Evolutionary conservation across 2,797 vertebrate species (phyloP), one percentile per base, ranked within the genome.

Genomic region (Coluber constrictor): DNA sequence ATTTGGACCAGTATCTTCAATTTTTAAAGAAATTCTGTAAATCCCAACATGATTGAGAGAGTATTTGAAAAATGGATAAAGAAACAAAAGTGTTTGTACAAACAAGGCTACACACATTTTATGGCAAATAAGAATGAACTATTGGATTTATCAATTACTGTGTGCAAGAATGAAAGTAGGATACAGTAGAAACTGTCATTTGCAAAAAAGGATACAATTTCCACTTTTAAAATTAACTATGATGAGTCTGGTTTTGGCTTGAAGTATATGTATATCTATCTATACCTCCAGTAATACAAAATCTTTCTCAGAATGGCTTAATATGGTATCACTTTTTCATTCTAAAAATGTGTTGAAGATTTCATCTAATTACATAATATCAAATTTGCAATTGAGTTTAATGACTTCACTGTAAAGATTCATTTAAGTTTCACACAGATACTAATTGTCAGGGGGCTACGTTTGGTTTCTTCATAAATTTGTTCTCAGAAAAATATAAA

Each of bases 1-100:
- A 16, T 74, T 74, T 70, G 66, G 66, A 16, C 66, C 16, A 32
- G 5, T 32, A 32, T 70, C 66, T 66, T 70, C 16, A 74, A 32
- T 74, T 37, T 20, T 5, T 74, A 20, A 74, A 74, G 70, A 27
- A 56, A 87, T 93, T 87, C 60, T 54, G 56, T 94, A 90, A 95
- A 91, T 91, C 89, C 86, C 23, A 94, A 23, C 59, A 47, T 89
- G 74, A 59, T 54, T 43, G n/a, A 83, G 57, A 74, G n/a, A 88
- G 12, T 60, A 59, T 60, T 60, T 88, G 56, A 57, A 59, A 59
- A 37, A 88, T 59, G 32, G 37, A 59, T 13, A 37, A 88, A 88
- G 56, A 88, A 88, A 7, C 23, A 37, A 74, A 88, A 59, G 32
- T 43, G 56, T 59, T 32, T 32, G 61, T 32, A 29, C 54, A n/a